phyloP scores from a whole-genome alignment of 1,140 invertebrate genomes.

The Carcinoscorpius rotundicauda region DNA sequence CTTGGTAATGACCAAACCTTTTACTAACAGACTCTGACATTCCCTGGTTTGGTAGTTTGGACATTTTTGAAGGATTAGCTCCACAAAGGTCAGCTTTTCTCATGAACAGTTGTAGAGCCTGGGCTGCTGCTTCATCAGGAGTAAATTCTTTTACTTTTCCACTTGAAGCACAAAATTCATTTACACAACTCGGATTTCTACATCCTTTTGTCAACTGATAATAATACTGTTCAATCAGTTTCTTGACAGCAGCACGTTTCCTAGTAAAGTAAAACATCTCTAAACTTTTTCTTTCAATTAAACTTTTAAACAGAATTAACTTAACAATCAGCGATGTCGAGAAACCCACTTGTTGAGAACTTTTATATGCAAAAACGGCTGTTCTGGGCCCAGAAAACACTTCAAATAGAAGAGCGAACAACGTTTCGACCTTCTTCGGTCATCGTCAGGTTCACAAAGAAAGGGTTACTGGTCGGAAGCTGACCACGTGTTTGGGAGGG shows the following conservation, averaged over 20 bases:
- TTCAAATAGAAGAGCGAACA: too few relatives aligned
- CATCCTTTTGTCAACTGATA: constrained; percentile 83
- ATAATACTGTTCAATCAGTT: constrained; percentile 82
- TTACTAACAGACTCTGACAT: not conserved
- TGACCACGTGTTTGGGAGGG: too few relatives aligned
- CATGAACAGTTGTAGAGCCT: constrained; percentile 71
- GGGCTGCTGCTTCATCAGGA: constrained; percentile 74
- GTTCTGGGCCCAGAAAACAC: too few relatives aligned
- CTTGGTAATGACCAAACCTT: too few relatives aligned
- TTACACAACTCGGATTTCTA: constrained; percentile 68
- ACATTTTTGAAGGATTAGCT: constrained; percentile 54
- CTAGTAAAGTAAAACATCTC: constrained; percentile 21
- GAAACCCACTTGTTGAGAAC: too few relatives aligned
- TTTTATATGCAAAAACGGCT: too few relatives aligned
- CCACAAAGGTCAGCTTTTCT: constrained; percentile 72
- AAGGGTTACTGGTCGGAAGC: too few relatives aligned
- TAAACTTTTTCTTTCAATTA: too few relatives aligned
- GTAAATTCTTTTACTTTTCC: constrained; percentile 63
- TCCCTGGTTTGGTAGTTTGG: constrained; percentile 30
- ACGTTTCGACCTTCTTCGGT: too few relatives aligned
- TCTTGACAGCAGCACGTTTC: constrained; percentile 75
- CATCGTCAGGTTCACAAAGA: too few relatives aligned
- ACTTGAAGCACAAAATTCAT: constrained; percentile 77
- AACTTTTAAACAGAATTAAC: too few relatives aligned
- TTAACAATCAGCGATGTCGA: too few relatives aligned